These are phyloP conservation scores for Orcinus orca DNA, from an alignment of 2,113 vertebrate species.

Conservation along the genomic window DNA sequence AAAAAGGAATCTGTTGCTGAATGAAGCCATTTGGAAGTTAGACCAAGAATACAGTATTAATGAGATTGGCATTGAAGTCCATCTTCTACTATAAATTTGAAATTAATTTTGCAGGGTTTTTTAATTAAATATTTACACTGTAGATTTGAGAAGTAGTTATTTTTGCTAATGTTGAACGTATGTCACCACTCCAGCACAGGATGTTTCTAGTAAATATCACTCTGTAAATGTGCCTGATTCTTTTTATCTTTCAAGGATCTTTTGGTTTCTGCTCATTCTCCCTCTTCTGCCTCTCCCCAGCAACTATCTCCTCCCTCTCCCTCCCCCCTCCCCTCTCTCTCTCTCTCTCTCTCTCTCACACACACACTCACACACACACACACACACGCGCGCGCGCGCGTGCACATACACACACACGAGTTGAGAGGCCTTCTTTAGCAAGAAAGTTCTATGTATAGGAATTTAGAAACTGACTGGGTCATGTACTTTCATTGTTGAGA, in stretches of 20 bases:
- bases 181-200: constrained; percentile 60
- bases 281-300: not conserved
- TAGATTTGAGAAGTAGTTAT: constrained; percentile 68
- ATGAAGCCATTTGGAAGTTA: constrained; percentile 88
- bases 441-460: not conserved
- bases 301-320: not conserved
- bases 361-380: not conserved
- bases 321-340: fast-evolving
- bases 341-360: fast-evolving
- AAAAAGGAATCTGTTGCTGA: constrained; percentile 91
- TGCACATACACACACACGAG: not conserved
- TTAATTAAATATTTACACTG: constrained; percentile 80
- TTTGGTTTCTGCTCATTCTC: constrained; percentile 57
- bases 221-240: constrained; percentile 66
- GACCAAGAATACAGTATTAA: constrained; percentile 75
- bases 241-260: constrained; percentile 72
- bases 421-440: not conserved
- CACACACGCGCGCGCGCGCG: no score
- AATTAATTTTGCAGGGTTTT: constrained; percentile 77
- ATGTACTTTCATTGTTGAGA: not conserved
- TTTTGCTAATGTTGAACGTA: constrained; percentile 68
- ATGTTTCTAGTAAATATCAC: constrained; percentile 76
- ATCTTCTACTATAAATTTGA: constrained; percentile 80
- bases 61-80: constrained; percentile 70
- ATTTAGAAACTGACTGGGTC: constrained; percentile 15